Percentiles rank a stretch among this genome's conserved stretches.
These are phyloP conservation scores for Ploceus nigricollis DNA, from an alignment of 2,113 vertebrate species.

Conservation along the genomic window DNA sequence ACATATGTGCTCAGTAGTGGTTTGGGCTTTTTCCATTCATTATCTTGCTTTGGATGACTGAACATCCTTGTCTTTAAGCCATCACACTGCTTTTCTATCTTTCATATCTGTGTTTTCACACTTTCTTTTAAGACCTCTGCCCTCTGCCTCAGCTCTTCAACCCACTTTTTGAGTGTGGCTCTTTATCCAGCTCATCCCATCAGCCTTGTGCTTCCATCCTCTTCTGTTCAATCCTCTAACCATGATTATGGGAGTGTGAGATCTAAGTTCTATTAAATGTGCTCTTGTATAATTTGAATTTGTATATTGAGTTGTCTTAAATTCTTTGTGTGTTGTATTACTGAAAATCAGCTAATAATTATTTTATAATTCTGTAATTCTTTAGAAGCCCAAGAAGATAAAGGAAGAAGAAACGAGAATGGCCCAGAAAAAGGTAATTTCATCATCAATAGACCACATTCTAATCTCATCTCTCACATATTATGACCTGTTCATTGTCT, in stretches of 20 bases:
- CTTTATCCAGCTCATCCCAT: neutral
- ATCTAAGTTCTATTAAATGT: neutral
- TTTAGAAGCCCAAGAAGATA: constrained; percentile 76
- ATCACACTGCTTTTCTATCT: neutral
- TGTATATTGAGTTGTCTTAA: neutral
- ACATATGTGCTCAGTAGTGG: neutral
- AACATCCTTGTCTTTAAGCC: neutral
- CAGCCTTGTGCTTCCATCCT: neutral
- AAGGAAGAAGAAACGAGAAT: constrained; percentile 63
- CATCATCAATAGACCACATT: neutral
- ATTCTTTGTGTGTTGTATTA: neutral
- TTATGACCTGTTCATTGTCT: neutral
- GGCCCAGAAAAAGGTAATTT: constrained; percentile 77
- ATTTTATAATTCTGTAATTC: neutral
- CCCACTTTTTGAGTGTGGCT: neutral
- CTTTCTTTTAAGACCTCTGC: neutral
- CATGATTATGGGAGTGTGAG: neutral
- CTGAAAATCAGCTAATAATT: neutral
- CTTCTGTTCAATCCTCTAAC: neutral
- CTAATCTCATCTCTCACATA: neutral
- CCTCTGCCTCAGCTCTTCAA: neutral
- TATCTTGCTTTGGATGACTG: neutral
- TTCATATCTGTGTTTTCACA: neutral
- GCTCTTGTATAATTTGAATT: neutral
- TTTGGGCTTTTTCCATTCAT: neutral